Base-by-base conservation (phyloP, 2,113 vertebrate genomes). In the Prietella phreatophila region DNA sequence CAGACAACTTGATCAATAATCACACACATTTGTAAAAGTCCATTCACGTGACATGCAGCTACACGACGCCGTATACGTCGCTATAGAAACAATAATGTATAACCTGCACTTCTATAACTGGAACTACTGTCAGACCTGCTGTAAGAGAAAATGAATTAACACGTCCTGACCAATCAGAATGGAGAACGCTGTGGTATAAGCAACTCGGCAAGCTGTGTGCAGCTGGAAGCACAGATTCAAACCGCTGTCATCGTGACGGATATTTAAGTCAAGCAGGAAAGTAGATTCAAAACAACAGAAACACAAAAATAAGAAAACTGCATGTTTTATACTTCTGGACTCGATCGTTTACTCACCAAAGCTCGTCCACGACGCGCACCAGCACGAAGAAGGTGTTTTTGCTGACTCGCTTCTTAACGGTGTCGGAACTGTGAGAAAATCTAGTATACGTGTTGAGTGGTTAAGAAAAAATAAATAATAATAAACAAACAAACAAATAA, bases 311-410 rank as follows among this genome's bases (percentile, higher is more conserved):
- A 50, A 6, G 42, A 47, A 47, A 47, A 25, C 8, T 39, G 36
- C 0, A 14, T 27, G 42, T 13, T 14, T 25, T 47, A 22, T 27
- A 15, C 2, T 47, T 50, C 14, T 22, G 22, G 36, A 76, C 25
- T 71, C 33, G 9, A 22, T 11, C 36, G n/a, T 50, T 55, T 56
- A 85, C 97, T 97, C 91, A 99, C 98, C 98, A 97, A 56, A 99
- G 95, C 89, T 99, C 97, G 0, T 98, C 97, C 91, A 99, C 98
- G 76, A 98, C 97, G 27, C 97, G 93, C 84, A 97, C 96, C 91
- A 99, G 95, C 91, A 99, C 96, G 0, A 97, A 96, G 93, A 99
- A 98, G 0, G 97, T 97, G 91, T 96, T 97, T 93, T 97, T 97
- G 90, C 97, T 97, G 76, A 97, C 97, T 0, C 96, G 93, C 89